A percentile compares a stretch with the other conserved stretches of the same genome.
phyloP scores from a whole-genome alignment of 2,797 vertebrate genomes.

The Danio jaintianensis region DNA sequence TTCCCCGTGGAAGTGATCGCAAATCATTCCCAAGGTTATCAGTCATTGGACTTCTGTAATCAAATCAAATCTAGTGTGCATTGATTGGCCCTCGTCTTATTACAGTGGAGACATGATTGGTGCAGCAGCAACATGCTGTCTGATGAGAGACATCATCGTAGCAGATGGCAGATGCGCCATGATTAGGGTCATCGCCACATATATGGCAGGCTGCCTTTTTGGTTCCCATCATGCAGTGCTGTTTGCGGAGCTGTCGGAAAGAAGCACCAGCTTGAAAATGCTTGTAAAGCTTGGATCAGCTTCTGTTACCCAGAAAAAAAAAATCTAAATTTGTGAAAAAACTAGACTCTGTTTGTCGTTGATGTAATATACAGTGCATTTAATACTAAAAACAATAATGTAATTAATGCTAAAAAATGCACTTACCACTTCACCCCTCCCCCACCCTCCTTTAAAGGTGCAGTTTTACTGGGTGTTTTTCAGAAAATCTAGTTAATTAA shows the following conservation, averaged over 20 bases:
- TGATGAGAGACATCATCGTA: constrained; percentile 44
- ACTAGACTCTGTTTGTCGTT: no score
- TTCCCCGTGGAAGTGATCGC: not conserved
- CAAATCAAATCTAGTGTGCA: constrained; percentile 23
- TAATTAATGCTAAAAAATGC: no score
- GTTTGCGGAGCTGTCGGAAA: constrained; percentile 25
- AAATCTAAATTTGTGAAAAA: no score
- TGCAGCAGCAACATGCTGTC: constrained; percentile 41
- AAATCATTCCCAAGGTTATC: constrained; percentile 40
- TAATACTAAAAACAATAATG: no score
- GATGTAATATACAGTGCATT: no score
- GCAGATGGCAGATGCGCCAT: constrained; percentile 54
- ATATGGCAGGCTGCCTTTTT: constrained; percentile 43
- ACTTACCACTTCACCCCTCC: no score
- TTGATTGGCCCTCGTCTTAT: constrained; percentile 24
- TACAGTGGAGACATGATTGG: constrained; percentile 12
- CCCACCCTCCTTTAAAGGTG: no score
- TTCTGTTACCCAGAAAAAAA: constrained; percentile 32
- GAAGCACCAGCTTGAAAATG: constrained; percentile 41
- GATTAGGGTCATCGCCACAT: constrained; percentile 50
- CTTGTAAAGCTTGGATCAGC: constrained; percentile 28
- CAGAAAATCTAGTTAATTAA: no score
- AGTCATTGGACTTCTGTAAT: constrained; percentile 29
- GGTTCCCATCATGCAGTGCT: constrained; percentile 37
- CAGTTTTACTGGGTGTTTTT: no score